Evolutionary conservation across 2,888 invertebrate species (phyloP).

Genomic region (Andrena praecox): DNA sequence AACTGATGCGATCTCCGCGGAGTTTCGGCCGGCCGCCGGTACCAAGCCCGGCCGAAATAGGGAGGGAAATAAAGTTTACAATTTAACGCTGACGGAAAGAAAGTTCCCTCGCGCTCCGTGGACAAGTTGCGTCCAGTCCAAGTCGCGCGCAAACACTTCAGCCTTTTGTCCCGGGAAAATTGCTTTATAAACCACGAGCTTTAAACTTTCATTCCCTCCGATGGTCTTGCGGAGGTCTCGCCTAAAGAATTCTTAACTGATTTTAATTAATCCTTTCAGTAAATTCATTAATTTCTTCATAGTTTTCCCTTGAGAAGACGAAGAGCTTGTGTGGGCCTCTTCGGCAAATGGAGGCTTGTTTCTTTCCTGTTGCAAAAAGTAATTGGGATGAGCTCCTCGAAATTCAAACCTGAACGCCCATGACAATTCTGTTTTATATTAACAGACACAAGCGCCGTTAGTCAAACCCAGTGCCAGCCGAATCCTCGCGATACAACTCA

Average conservation of each 20-base stretch:
- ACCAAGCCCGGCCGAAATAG: not conserved
- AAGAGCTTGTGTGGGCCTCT: too few species aligned
- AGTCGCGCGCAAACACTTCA: constrained; percentile 47
- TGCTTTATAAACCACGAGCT: constrained; percentile 26
- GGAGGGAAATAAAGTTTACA: constrained; percentile 39
- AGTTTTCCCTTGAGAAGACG: not conserved
- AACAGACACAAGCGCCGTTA: too few species aligned
- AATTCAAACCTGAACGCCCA: too few species aligned
- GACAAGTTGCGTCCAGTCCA: constrained; percentile 33
- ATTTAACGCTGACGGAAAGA: constrained; percentile 27
- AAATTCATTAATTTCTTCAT: not conserved
- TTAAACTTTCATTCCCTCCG: constrained; percentile 16
- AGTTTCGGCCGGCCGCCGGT: constrained; percentile 27
- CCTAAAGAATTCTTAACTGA: not conserved
- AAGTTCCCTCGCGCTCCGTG: constrained; percentile 31
- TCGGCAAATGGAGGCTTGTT: too few species aligned
- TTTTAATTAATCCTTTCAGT: constrained; percentile 11
- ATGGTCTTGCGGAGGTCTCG: not conserved
- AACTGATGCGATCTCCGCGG: constrained; percentile 52
- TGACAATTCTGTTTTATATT: too few species aligned
- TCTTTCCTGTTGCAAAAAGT: too few species aligned
- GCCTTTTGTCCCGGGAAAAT: constrained; percentile 22
- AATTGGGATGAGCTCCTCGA: too few species aligned
- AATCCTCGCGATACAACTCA: too few species aligned
- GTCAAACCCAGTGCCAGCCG: too few species aligned